Percentiles rank a stretch among this genome's conserved stretches.
These are phyloP conservation scores for Apis laboriosa DNA, from an alignment of 1,140 invertebrate genomes.

Conservation along the genomic window DNA sequence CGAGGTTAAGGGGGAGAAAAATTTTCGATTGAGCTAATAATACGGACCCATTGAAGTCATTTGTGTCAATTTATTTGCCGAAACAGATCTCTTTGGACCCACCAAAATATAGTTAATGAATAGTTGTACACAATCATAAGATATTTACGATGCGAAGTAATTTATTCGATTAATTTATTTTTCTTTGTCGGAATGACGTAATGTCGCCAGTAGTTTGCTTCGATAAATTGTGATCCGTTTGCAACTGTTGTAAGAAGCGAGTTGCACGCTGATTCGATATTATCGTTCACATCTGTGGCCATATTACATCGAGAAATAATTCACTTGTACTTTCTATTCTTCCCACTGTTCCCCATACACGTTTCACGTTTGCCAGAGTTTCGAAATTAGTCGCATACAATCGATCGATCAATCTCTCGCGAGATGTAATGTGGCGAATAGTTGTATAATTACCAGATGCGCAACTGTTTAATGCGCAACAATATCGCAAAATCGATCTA, in stretches of 20 bases:
- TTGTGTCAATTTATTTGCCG: no score
- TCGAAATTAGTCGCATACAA: slow-evolving; percentile 27
- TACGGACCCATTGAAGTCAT: no score
- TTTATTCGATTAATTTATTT: slow-evolving; percentile 1
- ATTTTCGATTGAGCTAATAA: no score
- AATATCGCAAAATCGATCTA: slow-evolving; percentile 52
- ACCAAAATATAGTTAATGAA: no score
- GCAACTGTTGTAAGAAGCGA: slow-evolving; percentile 2
- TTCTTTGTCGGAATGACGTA: not conserved
- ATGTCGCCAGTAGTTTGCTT: not conserved
- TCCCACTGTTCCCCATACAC: not conserved
- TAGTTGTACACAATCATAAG: not conserved
- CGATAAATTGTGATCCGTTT: not conserved
- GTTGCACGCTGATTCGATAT: slow-evolving; percentile 16
- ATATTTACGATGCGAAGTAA: not conserved
- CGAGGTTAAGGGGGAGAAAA: no score
- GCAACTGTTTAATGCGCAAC: not conserved
- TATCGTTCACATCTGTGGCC: slow-evolving; percentile 24
- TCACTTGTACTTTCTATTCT: slow-evolving; percentile 39
- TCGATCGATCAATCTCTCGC: slow-evolving; percentile 27
- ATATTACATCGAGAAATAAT: slow-evolving; percentile 7
- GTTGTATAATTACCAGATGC: slow-evolving; percentile 30
- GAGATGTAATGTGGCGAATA: not conserved
- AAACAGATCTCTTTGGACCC: no score
- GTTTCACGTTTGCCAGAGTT: slow-evolving; percentile 9